Evolutionary conservation across 1,140 invertebrate species (phyloP).

Genomic region (Drosophila novamexicana): DNA sequence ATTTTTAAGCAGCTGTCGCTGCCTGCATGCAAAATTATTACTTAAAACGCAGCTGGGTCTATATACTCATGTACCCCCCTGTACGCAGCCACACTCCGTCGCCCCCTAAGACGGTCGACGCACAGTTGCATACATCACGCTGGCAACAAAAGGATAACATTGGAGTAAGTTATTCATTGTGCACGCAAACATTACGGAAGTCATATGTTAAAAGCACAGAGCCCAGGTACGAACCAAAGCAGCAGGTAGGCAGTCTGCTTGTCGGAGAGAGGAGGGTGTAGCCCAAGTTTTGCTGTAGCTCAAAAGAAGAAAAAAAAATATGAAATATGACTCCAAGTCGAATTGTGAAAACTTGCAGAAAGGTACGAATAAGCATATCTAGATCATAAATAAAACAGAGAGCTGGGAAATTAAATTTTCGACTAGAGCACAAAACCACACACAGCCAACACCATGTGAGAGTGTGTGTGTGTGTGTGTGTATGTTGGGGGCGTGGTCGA

Average conservation of each 20-base stretch:
- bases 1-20: conserved; percentile 79
- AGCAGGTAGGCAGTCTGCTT: conserved; percentile 40
- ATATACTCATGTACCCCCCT: not conserved
- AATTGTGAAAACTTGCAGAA: conserved; percentile 83
- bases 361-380: conserved; percentile 81
- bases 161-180: conserved; percentile 81
- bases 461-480: conserved; percentile 15
- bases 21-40: conserved; percentile 79
- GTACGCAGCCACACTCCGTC: not conserved
- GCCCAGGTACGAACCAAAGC: conserved; percentile 54
- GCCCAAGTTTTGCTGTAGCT: conserved; percentile 61
- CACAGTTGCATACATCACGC: conserved; percentile 62
- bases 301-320: conserved; percentile 54
- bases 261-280: not conserved
- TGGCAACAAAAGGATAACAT: conserved; percentile 79
- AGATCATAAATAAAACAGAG: conserved; percentile 80
- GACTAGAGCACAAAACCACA: conserved; percentile 50
- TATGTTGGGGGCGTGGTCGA: not conserved
- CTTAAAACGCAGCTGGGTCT: conserved; percentile 77
- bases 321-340: conserved; percentile 82
- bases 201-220: conserved; percentile 76
- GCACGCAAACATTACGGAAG: conserved; percentile 83
- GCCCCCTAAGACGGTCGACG: conserved; percentile 9
- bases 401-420: conserved; percentile 81
- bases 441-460: conserved; percentile 2